phyloP scores from a whole-genome alignment of 2,797 vertebrate genomes.

The Eulemur rubriventer region DNA sequence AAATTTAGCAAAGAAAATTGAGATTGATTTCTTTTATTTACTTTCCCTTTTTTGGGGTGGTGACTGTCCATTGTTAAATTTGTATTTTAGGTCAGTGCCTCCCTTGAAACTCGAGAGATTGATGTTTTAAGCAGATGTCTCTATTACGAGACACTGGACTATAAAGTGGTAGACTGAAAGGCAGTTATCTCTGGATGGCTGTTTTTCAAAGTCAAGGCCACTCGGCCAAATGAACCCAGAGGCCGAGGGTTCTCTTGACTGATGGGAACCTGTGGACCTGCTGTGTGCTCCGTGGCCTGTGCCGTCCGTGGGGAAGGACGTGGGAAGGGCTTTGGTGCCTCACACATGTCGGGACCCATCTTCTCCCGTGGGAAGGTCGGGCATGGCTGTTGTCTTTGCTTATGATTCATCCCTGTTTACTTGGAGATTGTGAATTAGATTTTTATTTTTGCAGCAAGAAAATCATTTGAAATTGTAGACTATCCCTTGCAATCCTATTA shows the following conservation, averaged over 20 bases:
- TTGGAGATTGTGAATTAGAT: background rate
- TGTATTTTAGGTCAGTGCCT: background rate
- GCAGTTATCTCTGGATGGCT: background rate
- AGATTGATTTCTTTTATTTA: background rate
- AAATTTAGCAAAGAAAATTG: background rate
- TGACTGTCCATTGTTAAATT: background rate
- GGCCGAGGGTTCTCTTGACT: rapidly evolving
- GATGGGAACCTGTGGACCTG: background rate
- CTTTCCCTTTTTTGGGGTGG: background rate
- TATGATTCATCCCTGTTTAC: background rate
- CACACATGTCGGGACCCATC: rapidly evolving
- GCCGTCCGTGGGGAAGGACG: rapidly evolving
- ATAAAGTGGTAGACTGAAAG: background rate
- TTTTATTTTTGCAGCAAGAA: constrained; percentile 17
- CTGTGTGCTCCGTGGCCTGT: background rate
- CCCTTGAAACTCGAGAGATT: background rate
- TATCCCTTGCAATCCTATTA: background rate
- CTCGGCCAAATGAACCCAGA: background rate
- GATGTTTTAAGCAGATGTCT: background rate
- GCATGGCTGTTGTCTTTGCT: background rate
- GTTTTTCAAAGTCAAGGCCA: background rate
- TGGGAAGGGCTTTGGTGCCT: rapidly evolving
- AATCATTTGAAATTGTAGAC: background rate
- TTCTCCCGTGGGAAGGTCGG: too few species aligned
- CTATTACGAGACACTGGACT: background rate